Percentiles rank a stretch among this genome's conserved stretches.
phyloP scores from a whole-genome alignment of 2,797 vertebrate genomes.

The Chelon labrosus region DNA sequence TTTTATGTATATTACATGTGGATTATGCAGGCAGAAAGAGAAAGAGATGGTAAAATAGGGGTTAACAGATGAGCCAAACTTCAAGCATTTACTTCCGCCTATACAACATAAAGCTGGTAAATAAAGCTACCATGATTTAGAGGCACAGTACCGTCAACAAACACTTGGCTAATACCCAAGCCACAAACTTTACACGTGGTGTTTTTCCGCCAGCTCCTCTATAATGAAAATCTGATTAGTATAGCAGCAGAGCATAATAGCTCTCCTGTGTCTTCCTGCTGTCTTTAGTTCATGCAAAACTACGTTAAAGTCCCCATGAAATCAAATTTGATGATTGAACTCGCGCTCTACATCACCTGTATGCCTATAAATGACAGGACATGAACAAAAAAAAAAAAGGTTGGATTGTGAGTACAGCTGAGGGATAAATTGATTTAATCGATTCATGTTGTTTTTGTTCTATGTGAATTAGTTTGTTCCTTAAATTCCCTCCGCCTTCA shows the following conservation, averaged over 20 bases:
- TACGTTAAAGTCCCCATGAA: not conserved
- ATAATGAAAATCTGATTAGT: not conserved
- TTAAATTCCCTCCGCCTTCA: no score
- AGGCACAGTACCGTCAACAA: not conserved
- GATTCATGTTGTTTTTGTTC: no score
- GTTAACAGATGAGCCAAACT: not conserved
- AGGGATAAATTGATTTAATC: no score
- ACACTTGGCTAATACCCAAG: not conserved
- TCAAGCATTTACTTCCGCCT: not conserved
- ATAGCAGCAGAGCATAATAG: not conserved
- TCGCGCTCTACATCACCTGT: no score
- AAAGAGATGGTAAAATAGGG: no score
- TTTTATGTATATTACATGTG: no score
- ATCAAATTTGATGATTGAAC: no score
- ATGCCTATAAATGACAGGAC: no score
- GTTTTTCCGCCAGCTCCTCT: not conserved
- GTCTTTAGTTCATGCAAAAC: not conserved
- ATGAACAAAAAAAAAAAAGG: no score
- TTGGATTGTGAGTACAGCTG: no score
- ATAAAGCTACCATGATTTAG: not conserved
- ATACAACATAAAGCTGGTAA: not conserved
- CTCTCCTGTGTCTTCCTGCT: not conserved
- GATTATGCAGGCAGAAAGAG: no score
- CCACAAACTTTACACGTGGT: not conserved
- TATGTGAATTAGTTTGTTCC: no score